Conservation (phyloP, 2,888 invertebrate species). For the Conus canariensis region DNA sequence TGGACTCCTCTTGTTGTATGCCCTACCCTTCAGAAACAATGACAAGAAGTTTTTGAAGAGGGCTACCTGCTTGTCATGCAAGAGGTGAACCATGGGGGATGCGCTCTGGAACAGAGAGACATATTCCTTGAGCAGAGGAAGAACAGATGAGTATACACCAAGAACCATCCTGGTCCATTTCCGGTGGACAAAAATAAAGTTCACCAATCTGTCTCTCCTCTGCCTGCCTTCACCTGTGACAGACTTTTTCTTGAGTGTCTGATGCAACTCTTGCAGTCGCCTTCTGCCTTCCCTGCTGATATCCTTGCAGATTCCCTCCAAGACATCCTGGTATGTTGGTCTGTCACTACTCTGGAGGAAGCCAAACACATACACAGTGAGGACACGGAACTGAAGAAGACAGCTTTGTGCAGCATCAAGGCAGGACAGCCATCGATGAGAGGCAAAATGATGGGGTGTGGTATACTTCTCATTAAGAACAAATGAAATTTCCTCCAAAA, state of each 20-base stretch:
- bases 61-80: conserved; percentile 47
- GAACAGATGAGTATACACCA: conserved; percentile 39
- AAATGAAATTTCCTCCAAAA: neutral
- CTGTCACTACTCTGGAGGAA: conserved; percentile 36
- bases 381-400: neutral
- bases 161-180: conserved; percentile 19
- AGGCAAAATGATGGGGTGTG: conserved; percentile 52
- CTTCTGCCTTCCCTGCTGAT: conserved; percentile 22
- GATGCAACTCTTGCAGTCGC: neutral
- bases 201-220: neutral
- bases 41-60: conserved; percentile 45
- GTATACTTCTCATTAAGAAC: too few relatives aligned
- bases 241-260: neutral
- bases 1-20: too few relatives aligned
- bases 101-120: conserved; percentile 44
- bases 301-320: conserved; percentile 43
- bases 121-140: conserved; percentile 45
- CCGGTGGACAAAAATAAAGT: neutral
- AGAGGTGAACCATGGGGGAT: conserved; percentile 45
- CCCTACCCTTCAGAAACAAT: conserved; percentile 42
- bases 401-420: conserved; percentile 28
- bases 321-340: conserved; percentile 15
- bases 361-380: neutral
- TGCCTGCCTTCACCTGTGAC: conserved; percentile 33
- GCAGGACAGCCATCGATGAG: conserved; percentile 58